Base-by-base conservation (phyloP, 1,140 invertebrate species). In the Oppia nitens region DNA sequence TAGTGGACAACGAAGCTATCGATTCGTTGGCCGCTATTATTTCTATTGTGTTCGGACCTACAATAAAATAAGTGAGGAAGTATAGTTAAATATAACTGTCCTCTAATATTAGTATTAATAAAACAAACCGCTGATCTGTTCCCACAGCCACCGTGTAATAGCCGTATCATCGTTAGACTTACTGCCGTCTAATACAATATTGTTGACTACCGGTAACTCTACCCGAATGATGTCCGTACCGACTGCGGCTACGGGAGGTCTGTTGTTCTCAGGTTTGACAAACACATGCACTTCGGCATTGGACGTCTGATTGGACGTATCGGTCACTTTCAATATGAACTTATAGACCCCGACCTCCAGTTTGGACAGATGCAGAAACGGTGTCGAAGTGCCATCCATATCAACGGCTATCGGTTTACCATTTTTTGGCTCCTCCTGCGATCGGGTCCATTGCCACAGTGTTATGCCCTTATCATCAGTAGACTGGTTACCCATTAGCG, bases 381-480 rank as follows among this genome's bases (percentile, higher is more conserved):
- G 86, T 0, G 87, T 91, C 64, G 85, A 78, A 0, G 89, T 91
- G 40, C 61, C 63, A 53, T 89, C 85, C 85, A 93, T 92, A 68
- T 93, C 89, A 17, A 88, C 88, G 11, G 87, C 85, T 72, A 21
- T 21, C 26, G 6, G 32, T 40, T 88, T 87, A 57, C 85, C 81
- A 11, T 59, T 67, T n/a, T n/a, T n/a, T 57, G 85, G 81, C 68
- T 88, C 85, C 47, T 83, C 82, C 0, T 83, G 79, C 57, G 83
- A 83, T 69, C 92, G 91, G 0, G 84, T 91, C 92, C 92, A 96
- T 70, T 93, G 88, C 84, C 90, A 96, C 27, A 79, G 84, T 0
- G 80, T 81, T 62, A 94, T 94, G 50, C 87, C 87, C 68, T 89
- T 84, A 73, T 95, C 92, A 70, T 96, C 92, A 0, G 84, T 85